phyloP scores from a whole-genome alignment of 2,888 invertebrate species.

The Rhagophthalmus giganteus region DNA sequence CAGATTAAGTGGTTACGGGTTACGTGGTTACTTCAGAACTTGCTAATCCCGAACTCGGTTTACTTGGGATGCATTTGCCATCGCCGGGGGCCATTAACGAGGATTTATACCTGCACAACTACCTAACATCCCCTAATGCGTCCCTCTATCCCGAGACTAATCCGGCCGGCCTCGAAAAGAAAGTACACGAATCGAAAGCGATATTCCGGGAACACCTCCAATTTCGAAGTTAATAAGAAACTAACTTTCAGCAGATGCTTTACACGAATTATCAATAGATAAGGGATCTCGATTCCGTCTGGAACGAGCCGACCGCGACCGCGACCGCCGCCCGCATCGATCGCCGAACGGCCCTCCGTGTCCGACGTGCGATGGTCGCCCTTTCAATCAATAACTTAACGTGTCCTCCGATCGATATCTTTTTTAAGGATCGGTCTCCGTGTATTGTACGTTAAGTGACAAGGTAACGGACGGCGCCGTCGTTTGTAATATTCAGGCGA shows the following conservation, averaged over 20 bases:
- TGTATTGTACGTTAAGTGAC: conserved; percentile 16
- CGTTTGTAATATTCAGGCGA: conserved; percentile 31
- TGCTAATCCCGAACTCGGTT: conserved; percentile 45
- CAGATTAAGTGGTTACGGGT: conserved; percentile 55
- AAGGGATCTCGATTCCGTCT: conserved; percentile 1
- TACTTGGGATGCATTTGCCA: conserved; percentile 33
- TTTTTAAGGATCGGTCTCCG: too few relatives aligned
- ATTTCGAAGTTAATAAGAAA: conserved; percentile 11
- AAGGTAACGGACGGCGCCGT: conserved; percentile 25
- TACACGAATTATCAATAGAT: conserved; percentile 15
- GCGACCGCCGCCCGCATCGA: conserved; percentile 20
- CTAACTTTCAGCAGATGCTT: conserved; percentile 11
- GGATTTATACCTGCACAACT: conserved; percentile 34
- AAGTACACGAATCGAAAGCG: conserved; percentile 6
- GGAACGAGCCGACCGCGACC: background rate
- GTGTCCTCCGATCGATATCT: conserved; percentile 25
- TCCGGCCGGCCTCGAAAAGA: conserved; percentile 4
- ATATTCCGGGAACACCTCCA: conserved; percentile 2
- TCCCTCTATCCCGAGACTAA: conserved; percentile 12
- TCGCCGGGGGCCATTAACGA: conserved; percentile 30
- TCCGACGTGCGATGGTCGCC: conserved; percentile 19
- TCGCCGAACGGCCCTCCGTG: conserved; percentile 17
- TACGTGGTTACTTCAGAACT: conserved; percentile 52
- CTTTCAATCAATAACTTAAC: conserved; percentile 23
- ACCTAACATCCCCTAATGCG: conserved; percentile 23